Conservation (phyloP, 1,140 invertebrate genomes). For the Lerema accius region DNA sequence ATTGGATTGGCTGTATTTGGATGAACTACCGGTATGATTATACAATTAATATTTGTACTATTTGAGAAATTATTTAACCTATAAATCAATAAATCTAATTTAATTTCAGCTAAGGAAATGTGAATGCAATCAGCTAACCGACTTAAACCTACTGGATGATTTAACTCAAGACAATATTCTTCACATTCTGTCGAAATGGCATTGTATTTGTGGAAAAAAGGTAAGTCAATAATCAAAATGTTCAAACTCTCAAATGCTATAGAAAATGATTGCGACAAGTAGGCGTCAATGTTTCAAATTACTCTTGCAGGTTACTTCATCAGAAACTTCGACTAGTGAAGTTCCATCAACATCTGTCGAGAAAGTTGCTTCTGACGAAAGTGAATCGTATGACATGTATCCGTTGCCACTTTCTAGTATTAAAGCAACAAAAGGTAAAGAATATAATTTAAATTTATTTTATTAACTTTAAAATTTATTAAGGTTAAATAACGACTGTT, state of each 20-base stretch:
- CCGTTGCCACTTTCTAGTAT: constrained; percentile 55
- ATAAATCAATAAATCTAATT: constrained; percentile 3
- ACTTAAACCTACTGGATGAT: constrained; percentile 69
- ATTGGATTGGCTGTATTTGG: constrained; percentile 64
- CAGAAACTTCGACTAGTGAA: constrained; percentile 67
- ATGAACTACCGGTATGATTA: constrained; percentile 58
- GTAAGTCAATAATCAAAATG: constrained; percentile 45
- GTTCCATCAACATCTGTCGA: constrained; percentile 55
- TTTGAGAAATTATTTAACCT: no score
- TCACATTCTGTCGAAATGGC: constrained; percentile 72
- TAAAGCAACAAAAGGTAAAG: constrained; percentile 38
- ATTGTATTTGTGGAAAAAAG: constrained; percentile 73
- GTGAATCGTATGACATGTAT: constrained; percentile 37
- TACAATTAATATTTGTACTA: neutral
- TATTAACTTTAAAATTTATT: no score
- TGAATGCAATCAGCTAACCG: constrained; percentile 70
- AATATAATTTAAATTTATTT: no score
- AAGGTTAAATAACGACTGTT: no score
- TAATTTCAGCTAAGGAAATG: constrained; percentile 67
- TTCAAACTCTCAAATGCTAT: neutral
- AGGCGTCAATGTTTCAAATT: neutral
- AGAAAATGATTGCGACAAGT: no score
- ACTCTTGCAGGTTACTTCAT: constrained; percentile 54
- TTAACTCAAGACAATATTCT: constrained; percentile 71
- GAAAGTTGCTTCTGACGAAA: constrained; percentile 42